Conservation (phyloP, 1,140 invertebrate genomes). For the Hycleus phaleratus region DNA sequence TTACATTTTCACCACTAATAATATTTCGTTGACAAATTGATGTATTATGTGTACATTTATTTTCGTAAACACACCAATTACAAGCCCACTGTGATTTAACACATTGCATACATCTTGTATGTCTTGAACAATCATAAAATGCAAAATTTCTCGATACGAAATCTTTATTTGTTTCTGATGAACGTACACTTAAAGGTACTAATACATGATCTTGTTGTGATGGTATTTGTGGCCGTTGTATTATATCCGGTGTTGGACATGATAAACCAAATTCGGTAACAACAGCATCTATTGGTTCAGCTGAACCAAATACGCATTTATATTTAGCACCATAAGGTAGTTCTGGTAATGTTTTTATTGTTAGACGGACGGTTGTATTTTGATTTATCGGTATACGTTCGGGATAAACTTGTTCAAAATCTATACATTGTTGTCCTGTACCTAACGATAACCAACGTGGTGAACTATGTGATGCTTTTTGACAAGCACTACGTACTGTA, state of each 20-base stretch:
- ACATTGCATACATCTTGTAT: conserved; percentile 78
- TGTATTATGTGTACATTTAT: conserved; percentile 84
- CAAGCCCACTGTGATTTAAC: conserved; percentile 85
- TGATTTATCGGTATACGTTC: conserved; percentile 83
- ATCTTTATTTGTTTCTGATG: conserved; percentile 90
- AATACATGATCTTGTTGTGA: conserved; percentile 78
- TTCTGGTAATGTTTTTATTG: conserved; percentile 83
- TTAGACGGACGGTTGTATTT: conserved; percentile 74
- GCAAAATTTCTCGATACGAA: conserved; percentile 90
- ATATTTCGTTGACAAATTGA: conserved; percentile 72
- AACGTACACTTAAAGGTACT: conserved; percentile 86
- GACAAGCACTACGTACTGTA: conserved; percentile 78
- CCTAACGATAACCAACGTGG: conserved; percentile 88
- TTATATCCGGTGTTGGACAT: conserved; percentile 75
- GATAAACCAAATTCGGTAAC: conserved; percentile 72
- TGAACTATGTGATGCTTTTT: conserved; percentile 80
- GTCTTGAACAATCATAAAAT: conserved; percentile 88
- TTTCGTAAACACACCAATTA: conserved; percentile 95
- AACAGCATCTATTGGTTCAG: conserved; percentile 77
- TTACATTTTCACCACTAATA: conserved; percentile 75
- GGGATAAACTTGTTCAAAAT: conserved; percentile 87
- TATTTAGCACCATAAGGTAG: conserved; percentile 83
- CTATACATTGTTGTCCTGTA: conserved; percentile 89
- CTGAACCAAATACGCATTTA: conserved; percentile 85
- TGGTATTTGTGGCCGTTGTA: conserved; percentile 69